Percentiles rank a stretch among this genome's conserved stretches.
Conservation (phyloP, 2,797 vertebrate species). For the Phoebastria nigripes region DNA sequence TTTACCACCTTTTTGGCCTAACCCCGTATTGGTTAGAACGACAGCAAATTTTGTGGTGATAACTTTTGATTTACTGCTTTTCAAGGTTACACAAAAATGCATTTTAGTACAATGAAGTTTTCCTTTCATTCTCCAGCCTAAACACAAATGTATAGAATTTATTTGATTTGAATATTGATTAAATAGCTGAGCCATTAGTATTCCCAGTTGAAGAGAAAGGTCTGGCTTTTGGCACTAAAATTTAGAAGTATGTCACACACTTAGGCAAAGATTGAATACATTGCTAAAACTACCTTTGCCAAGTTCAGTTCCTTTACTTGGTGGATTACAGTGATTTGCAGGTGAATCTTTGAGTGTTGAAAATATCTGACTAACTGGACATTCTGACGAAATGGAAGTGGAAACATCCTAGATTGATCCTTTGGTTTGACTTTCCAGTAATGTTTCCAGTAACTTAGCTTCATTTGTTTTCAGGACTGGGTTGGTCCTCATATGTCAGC, state of each 20-base stretch:
- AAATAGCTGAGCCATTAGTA: neutral
- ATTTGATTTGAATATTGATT: neutral
- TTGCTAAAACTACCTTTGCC: neutral
- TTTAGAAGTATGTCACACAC: neutral
- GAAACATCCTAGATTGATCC: neutral
- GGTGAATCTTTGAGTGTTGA: neutral
- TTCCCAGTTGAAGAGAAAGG: neutral
- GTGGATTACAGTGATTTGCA: neutral
- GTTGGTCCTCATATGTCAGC: neutral
- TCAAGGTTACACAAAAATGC: neutral
- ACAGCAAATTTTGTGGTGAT: neutral
- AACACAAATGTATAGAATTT: neutral
- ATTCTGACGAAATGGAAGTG: neutral
- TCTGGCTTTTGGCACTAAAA: neutral
- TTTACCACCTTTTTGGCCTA: neutral
- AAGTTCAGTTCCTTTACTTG: neutral
- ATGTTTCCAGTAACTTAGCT: neutral
- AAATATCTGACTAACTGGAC: neutral
- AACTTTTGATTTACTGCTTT: neutral
- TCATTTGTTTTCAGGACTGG: constrained; percentile 6
- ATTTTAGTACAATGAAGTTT: neutral
- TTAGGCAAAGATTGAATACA: neutral
- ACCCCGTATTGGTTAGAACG: neutral
- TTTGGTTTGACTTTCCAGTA: neutral
- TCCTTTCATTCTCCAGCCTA: neutral